These are phyloP conservation scores for Silurus asotus DNA, from an alignment of 2,113 vertebrate genomes.

Conservation along the genomic window DNA sequence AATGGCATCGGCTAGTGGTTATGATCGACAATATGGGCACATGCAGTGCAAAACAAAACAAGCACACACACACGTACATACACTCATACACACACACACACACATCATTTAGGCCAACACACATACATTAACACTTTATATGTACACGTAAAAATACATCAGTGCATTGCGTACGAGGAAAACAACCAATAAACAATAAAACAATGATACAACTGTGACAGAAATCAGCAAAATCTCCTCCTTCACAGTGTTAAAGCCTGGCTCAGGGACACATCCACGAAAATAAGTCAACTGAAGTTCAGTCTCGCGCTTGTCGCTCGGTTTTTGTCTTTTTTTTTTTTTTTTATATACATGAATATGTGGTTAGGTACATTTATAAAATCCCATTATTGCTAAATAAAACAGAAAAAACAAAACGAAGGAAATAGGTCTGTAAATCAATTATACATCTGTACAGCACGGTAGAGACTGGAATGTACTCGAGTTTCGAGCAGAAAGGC, in stretches of 20 bases:
- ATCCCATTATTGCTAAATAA: conserved; percentile 64
- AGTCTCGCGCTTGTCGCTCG: conserved; percentile 39
- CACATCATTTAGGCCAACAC: conserved; percentile 4
- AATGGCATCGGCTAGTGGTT: conserved; percentile 51
- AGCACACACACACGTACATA: conserved; percentile 13
- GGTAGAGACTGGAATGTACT: conserved; percentile 62
- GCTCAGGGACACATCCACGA: conserved; percentile 57
- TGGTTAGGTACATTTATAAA: conserved; percentile 51
- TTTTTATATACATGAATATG: conserved; percentile 35
- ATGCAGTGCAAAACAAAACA: conserved; percentile 42
- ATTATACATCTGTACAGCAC: conserved; percentile 62
- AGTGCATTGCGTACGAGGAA: conserved; percentile 57
- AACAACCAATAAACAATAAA: conserved; percentile 21
- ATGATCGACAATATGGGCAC: conserved; percentile 40
- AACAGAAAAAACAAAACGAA: conserved; percentile 46
- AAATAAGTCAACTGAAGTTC: conserved; percentile 49
- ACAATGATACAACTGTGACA: conserved; percentile 48
- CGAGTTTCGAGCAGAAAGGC: conserved; percentile 46
- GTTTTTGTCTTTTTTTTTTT: conserved; percentile 18
- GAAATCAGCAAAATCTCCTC: conserved; percentile 46
- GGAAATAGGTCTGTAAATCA: not conserved
- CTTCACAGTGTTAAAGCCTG: conserved; percentile 64
- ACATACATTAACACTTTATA: conserved; percentile 41
- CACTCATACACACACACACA: conserved; percentile 10
- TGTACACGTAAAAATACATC: conserved; percentile 49